phyloP scores from a whole-genome alignment of 2,797 vertebrate genomes.

The Meda fulgida region DNA sequence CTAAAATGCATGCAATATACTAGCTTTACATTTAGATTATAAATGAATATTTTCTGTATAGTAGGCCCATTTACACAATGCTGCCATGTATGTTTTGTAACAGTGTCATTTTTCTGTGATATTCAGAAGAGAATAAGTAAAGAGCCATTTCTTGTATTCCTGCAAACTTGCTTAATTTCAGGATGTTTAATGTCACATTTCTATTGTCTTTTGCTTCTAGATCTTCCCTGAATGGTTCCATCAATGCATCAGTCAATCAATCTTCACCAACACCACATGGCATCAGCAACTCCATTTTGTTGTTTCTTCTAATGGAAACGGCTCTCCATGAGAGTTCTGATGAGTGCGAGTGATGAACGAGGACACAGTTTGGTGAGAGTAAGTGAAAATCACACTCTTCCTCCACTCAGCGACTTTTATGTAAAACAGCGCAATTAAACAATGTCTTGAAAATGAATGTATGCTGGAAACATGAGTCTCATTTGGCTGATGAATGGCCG shows the following conservation, averaged over 20 bases:
- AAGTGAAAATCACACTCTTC: conserved; percentile 68
- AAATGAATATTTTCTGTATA: background rate
- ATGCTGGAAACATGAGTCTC: conserved; percentile 67
- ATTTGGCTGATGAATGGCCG: conserved; percentile 71
- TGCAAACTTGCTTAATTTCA: conserved; percentile 19
- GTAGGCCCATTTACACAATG: background rate
- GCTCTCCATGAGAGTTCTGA: conserved; percentile 40
- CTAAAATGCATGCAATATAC: background rate
- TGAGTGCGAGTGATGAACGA: conserved; percentile 63
- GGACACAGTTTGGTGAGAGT: conserved; percentile 60
- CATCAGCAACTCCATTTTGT: conserved; percentile 34
- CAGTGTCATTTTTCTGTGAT: background rate
- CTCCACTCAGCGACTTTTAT: conserved; percentile 75
- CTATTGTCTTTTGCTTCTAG: conserved; percentile 36
- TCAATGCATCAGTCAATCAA: conserved; percentile 47
- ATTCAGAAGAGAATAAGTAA: background rate
- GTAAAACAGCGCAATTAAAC: conserved; percentile 71
- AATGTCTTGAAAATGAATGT: conserved; percentile 70
- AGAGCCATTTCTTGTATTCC: conserved; percentile 5
- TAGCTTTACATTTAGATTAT: background rate
- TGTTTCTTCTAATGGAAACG: conserved; percentile 39
- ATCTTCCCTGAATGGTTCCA: conserved; percentile 1
- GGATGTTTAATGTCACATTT: conserved; percentile 29
- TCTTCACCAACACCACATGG: conserved; percentile 34
- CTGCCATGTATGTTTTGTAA: background rate